Evolutionary conservation across 2,113 vertebrate genomes (phyloP), one percentile per base, ranked within the genome.

Genomic region (Corapipo altera): DNA sequence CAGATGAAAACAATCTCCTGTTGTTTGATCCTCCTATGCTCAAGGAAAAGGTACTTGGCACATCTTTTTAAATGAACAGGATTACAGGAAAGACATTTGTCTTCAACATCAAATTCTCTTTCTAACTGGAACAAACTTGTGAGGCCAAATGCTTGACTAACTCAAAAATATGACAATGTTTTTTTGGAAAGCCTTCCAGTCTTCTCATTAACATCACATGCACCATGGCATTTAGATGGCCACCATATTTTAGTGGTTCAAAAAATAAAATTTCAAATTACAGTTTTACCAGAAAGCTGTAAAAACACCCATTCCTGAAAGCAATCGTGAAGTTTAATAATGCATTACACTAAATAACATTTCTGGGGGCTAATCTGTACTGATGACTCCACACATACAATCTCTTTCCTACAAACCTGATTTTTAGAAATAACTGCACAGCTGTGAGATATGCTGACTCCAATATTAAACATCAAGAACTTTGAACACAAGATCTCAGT

Each of bases 11-110:
- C 80, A 94, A 87, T 96, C 84, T 95, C 84, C 80, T 72, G 80
- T n/a, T 67, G 48, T 91, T 96, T 96, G 94, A 95, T 97, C 87
- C 91, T 96, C 94, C 89, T 64, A 4, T 94, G 93, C 94, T 95
- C 48, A 81, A 91, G 89, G 91, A 84, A 84, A 93, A 96, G 95
- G 93, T 94, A 91, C 74, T 94, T 95, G 89, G 94, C 91, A 87
- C 61, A 43, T 91, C 58, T 78, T 81, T 85, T 87, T 55, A 91
- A 95, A 72, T 54, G 87, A 95, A 95, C 65, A 89, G 49, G 66
- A 88, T 94, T 95, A 91, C 87, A 95, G 24, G 28, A 62, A 85
- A 94, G 70, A 62, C 44, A 23, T 89, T 89, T 78, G 57, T 94
- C 77, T 95, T 58, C 70, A 88, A 8, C 66, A 79, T 23, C 1